These are phyloP conservation scores for Prochilodus magdalenae DNA, from an alignment of 2,113 vertebrate genomes.

Conservation along the genomic window DNA sequence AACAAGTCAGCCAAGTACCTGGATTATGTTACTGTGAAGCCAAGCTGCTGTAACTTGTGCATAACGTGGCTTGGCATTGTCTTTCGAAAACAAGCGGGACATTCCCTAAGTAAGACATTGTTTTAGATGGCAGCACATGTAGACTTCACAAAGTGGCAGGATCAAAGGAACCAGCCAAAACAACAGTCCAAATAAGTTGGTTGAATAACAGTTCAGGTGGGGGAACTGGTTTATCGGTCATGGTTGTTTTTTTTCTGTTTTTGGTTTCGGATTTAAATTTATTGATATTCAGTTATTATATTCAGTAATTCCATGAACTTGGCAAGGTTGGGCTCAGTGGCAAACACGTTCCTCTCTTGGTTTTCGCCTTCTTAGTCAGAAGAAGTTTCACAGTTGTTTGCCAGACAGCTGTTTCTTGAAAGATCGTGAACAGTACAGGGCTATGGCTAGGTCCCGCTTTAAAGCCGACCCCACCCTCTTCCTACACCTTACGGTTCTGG, in stretches of 20 bases:
- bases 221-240: constrained; percentile 10
- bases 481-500: constrained; percentile 5
- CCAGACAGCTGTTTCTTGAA: not conserved
- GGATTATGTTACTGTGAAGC: too few relatives aligned
- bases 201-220: constrained; percentile 44
- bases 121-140: too few relatives aligned
- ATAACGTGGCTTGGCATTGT: too few relatives aligned
- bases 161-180: constrained; percentile 44
- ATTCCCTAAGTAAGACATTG: too few relatives aligned
- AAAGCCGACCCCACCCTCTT: not conserved
- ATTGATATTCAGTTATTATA: not conserved
- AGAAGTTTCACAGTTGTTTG: not conserved
- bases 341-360: too few relatives aligned
- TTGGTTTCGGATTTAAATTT: not conserved
- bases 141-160: too few relatives aligned
- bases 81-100: too few relatives aligned
- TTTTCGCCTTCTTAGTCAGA: too few relatives aligned
- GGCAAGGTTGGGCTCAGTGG: too few relatives aligned
- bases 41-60: too few relatives aligned
- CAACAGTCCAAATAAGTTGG: constrained; percentile 32
- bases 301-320: not conserved
- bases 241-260: constrained; percentile 37
- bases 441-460: too few relatives aligned
- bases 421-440: not conserved
- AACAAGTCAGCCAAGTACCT: too few relatives aligned